phyloP scores from a whole-genome alignment of 2,888 invertebrate genomes.

The Cyaniris semiargus region DNA sequence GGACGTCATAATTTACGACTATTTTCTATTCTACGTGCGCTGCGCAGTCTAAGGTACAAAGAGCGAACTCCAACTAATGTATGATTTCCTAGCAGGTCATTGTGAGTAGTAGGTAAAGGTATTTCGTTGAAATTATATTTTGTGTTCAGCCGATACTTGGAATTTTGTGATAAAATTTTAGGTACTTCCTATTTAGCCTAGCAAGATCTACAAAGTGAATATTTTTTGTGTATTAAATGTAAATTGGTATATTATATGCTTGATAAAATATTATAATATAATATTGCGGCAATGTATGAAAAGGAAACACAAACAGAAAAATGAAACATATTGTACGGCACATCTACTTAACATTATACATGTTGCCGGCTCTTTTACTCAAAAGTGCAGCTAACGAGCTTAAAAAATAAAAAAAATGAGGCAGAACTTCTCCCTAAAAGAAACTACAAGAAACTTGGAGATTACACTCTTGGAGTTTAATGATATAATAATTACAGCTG shows the following conservation, averaged over 20 bases:
- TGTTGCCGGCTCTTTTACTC: constrained; percentile 5
- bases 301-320: not conserved
- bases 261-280: no score
- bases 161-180: not conserved
- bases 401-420: constrained; percentile 28
- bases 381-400: constrained; percentile 27
- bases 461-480: constrained; percentile 20
- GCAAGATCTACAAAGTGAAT: no score
- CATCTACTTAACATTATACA: not conserved
- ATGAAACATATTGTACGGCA: not conserved
- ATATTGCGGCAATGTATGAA: no score
- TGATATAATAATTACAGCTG: constrained; percentile 27
- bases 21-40: constrained; percentile 24
- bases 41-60: constrained; percentile 12
- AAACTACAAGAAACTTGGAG: constrained; percentile 22
- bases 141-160: not conserved
- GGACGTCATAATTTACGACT: constrained; percentile 36
- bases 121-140: not conserved
- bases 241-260: no score
- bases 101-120: not conserved
- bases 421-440: constrained; percentile 15
- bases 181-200: no score
- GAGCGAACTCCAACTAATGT: not conserved
- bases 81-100: not conserved
- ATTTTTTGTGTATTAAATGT: no score